Evolutionary conservation across 2,888 invertebrate genomes (phyloP), one percentile per base, ranked within the genome.

Genomic region (Amphimallon solstitiale): DNA sequence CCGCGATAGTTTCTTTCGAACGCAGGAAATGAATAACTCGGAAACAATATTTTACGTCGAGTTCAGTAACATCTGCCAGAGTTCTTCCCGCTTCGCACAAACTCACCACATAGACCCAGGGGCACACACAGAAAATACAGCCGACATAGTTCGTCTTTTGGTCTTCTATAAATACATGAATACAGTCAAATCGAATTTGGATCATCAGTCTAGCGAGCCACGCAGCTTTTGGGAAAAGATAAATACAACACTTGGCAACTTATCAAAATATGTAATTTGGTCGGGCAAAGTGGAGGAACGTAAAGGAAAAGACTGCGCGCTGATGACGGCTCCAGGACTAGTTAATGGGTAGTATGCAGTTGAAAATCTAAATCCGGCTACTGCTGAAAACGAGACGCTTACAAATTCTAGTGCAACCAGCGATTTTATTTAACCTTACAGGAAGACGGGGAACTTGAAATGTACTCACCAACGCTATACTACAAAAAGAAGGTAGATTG

Each of bases 231-330:
- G 21, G 54, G 54, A 40, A 54, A 54, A 54, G 54, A 54, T 38
- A 54, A 40, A 54, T 54, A 40, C 54, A 38, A 37, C 34, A 34
- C 54, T 54, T 54, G 54, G 54, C 54, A 54, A 54, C 35, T 35
- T 54, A 54, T 54, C 54, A 54, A 54, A 54, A 54, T 54, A 54
- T 54, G 54, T 54, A 54, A 40, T 54, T 54, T 54, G 38, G 54
- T 38, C 40, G 38, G 54, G 54, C 40, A 40, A 38, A 21, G 40
- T 21, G 54, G 54, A 54, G 54, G 54, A 40, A 40, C 38, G 54
- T 21, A 38, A 54, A 54, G 38, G 54, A 54, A 54, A 54, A 38
- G 54, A 51, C 21, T 21, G 46, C 21, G 52, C 19, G 52, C 37
- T 54, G 54, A 54, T 38, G 54, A 12, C 38, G 10, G 21, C 23